These are phyloP conservation scores for Pasiphila rectangulata DNA, from an alignment of 2,888 invertebrate genomes.

Conservation along the genomic window DNA sequence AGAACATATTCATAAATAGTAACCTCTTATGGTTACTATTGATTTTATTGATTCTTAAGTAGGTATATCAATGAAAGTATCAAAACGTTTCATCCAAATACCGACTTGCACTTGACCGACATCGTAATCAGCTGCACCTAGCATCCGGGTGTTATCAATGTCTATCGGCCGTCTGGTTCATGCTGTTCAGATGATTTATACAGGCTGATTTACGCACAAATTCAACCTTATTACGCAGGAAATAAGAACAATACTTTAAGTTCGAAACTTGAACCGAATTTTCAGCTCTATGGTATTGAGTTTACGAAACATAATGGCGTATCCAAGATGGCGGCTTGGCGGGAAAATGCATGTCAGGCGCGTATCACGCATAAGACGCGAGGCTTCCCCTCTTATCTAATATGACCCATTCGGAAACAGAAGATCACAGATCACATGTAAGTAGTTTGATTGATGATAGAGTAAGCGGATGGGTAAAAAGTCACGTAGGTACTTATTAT, in stretches of 20 bases:
- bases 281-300: background rate
- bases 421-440: background rate
- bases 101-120: constrained; percentile 26
- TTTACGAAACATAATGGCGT: constrained; percentile 12
- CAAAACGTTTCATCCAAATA: background rate
- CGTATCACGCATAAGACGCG: constrained; percentile 36
- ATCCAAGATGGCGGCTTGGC: constrained; percentile 3
- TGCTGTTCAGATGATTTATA: background rate
- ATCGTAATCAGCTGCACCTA: constrained; percentile 25
- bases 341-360: constrained; percentile 33
- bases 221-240: constrained; percentile 4
- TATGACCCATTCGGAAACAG: constrained; percentile 3
- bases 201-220: too few species aligned
- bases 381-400: constrained; percentile 28
- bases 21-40: background rate
- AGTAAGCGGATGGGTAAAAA: background rate
- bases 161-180: constrained; percentile 45
- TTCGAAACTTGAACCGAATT: background rate
- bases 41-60: background rate
- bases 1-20: too few species aligned
- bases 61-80: background rate
- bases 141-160: constrained; percentile 47
- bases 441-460: background rate
- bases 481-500: too few species aligned
- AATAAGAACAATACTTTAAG: background rate